Percentiles rank a stretch among this genome's conserved stretches.
phyloP scores from a whole-genome alignment of 2,888 invertebrate genomes.

The Uloborus plumipes region DNA sequence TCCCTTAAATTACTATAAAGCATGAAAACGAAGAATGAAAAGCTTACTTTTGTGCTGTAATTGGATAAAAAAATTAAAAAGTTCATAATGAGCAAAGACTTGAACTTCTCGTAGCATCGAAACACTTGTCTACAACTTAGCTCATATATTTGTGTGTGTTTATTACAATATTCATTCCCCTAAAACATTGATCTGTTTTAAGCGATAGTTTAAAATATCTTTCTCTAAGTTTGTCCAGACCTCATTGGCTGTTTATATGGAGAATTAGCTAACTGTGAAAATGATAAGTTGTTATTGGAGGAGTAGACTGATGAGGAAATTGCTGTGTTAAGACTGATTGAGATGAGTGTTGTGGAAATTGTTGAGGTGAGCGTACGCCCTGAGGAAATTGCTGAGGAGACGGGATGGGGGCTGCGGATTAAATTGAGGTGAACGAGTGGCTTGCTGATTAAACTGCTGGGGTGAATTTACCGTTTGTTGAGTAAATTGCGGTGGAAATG shows the following conservation, averaged over 20 bases:
- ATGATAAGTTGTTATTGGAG: not conserved
- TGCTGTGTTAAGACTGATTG: constrained; percentile 20
- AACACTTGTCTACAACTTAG: no score
- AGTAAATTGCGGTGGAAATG: constrained; percentile 29
- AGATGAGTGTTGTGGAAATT: constrained; percentile 30
- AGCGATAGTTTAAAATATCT: no score
- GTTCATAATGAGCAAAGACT: no score
- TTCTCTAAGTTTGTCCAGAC: constrained; percentile 34
- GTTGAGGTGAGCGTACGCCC: constrained; percentile 7
- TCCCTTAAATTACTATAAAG: no score
- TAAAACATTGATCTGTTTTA: no score
- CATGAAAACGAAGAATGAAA: no score
- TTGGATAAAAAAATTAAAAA: no score
- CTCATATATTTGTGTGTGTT: no score
- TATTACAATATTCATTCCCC: no score
- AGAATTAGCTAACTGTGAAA: not conserved
- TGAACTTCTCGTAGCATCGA: no score
- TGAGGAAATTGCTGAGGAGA: constrained; percentile 25
- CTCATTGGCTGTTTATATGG: constrained; percentile 37
- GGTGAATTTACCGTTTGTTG: constrained; percentile 24
- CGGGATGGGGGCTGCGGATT: constrained; percentile 15
- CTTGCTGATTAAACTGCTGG: constrained; percentile 27
- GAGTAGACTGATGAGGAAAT: constrained; percentile 29
- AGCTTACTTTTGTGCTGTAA: no score
- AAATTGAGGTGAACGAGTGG: constrained; percentile 27